Conservation (phyloP, 2,888 invertebrate genomes). For the Eubasilissa splendida region DNA sequence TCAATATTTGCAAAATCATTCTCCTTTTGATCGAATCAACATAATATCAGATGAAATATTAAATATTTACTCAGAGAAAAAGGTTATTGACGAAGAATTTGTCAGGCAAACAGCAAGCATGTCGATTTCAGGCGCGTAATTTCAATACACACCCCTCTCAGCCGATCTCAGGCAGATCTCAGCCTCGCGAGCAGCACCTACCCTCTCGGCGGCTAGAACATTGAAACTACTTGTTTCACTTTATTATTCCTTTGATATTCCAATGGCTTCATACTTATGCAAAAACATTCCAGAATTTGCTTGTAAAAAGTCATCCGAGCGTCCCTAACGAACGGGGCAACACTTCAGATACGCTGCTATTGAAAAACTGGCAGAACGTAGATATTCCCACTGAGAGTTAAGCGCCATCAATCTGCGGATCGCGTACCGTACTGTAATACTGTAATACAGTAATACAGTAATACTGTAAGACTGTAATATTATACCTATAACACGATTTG, state of each 20-base stretch:
- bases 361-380: constrained; percentile 31
- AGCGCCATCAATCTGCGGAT: not conserved
- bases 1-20: constrained; percentile 14
- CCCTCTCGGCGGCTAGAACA: not conserved
- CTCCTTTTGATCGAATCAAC: constrained; percentile 14
- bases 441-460: too few species aligned
- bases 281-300: constrained; percentile 47
- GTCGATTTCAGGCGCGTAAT: constrained; percentile 21
- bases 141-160: constrained; percentile 25
- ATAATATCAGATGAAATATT: constrained; percentile 7
- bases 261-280: constrained; percentile 54
- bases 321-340: constrained; percentile 55
- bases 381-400: not conserved
- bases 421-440: too few species aligned
- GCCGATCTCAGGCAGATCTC: constrained; percentile 14
- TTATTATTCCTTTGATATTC: constrained; percentile 58
- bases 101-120: not conserved
- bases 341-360: constrained; percentile 40
- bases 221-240: constrained; percentile 54
- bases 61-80: not conserved
- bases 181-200: not conserved
- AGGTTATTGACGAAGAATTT: constrained; percentile 4
- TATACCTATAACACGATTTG: too few species aligned
- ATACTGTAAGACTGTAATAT: too few species aligned
- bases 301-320: constrained; percentile 55